phyloP scores from a whole-genome alignment of 2,113 vertebrate species.

The Dolichotis patagonum region DNA sequence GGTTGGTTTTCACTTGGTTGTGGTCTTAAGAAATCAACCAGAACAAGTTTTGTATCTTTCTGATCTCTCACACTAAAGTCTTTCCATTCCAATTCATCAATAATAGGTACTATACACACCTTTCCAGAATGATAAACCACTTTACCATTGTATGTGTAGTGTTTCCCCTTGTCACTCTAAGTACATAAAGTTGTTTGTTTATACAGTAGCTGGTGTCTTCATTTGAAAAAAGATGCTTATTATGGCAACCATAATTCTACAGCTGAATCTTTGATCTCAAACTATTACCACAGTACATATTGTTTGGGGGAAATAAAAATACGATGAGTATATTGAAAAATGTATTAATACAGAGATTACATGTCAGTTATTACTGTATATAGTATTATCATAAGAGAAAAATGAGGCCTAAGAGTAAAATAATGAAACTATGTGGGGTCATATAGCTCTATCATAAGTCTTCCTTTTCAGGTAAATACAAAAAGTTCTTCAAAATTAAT shows the following conservation, averaged over 20 bases:
- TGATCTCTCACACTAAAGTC: background rate
- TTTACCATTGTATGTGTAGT: background rate
- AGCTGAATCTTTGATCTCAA: background rate
- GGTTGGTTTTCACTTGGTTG: background rate
- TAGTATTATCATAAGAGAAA: background rate
- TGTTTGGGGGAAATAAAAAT: background rate
- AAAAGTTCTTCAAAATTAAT: background rate
- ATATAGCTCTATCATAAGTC: background rate
- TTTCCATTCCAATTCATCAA: background rate
- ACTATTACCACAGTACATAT: background rate
- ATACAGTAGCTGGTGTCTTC: background rate
- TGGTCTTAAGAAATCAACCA: constrained; percentile 31
- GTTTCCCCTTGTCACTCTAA: background rate
- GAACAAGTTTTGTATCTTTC: background rate
- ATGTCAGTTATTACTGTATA: background rate
- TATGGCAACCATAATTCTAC: background rate
- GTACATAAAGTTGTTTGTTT: background rate
- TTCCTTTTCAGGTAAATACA: background rate
- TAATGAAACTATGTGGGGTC: background rate
- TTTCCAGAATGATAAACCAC: background rate
- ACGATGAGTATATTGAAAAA: background rate
- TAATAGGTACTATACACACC: background rate
- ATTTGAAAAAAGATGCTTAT: background rate
- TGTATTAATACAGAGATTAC: background rate
- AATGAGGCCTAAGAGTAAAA: background rate